These are phyloP conservation scores for Macrosiphum euphorbiae DNA, from an alignment of 2,888 invertebrate genomes.

Conservation along the genomic window DNA sequence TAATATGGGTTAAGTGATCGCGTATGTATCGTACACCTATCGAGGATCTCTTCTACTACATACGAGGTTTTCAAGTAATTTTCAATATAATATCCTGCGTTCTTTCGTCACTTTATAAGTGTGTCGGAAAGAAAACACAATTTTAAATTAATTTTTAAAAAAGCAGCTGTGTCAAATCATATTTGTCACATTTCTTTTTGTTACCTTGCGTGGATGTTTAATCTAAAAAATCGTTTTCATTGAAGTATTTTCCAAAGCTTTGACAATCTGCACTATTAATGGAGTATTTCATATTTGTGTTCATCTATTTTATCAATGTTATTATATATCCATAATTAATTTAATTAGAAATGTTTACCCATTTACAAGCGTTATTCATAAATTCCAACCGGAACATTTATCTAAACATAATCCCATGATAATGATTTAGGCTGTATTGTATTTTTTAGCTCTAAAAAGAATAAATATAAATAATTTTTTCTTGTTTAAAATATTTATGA, in stretches of 20 bases:
- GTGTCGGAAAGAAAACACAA: neutral
- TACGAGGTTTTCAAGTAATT: neutral
- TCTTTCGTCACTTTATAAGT: neutral
- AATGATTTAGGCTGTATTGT: neutral
- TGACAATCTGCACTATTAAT: neutral
- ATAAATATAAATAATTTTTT: neutral
- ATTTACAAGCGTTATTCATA: neutral
- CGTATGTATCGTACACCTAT: neutral
- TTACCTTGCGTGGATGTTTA: neutral
- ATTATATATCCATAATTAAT: neutral
- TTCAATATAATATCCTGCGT: neutral
- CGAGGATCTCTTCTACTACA: neutral
- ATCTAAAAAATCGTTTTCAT: neutral
- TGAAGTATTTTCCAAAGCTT: neutral
- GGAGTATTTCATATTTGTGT: neutral
- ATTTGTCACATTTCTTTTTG: neutral
- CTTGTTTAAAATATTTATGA: neutral
- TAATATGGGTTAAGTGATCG: conserved; percentile 32
- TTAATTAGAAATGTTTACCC: neutral
- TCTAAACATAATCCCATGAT: neutral
- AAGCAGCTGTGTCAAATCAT: neutral
- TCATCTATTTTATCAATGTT: neutral
- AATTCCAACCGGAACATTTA: neutral
- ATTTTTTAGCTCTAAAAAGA: neutral
- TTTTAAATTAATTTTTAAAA: conserved; percentile 33